Conservation (phyloP, 1,140 invertebrate species). For the Heliconius nattereri region DNA sequence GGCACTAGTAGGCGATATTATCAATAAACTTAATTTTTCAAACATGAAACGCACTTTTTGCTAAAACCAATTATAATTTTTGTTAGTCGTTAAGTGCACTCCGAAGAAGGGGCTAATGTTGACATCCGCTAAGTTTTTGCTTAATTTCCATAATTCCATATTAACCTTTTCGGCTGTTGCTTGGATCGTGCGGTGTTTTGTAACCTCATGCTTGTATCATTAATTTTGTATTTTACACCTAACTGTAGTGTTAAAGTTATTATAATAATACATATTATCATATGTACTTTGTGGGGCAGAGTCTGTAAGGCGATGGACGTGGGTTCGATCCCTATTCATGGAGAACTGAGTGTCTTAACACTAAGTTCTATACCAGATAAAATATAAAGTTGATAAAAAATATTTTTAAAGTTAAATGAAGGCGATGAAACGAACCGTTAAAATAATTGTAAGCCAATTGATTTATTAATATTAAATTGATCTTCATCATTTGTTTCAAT, state of each 20-base stretch:
- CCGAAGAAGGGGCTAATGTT: background rate
- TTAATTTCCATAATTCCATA: constrained; percentile 12
- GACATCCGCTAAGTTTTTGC: constrained; percentile 10
- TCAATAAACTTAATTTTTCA: background rate
- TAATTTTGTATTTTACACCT: background rate
- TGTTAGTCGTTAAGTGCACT: background rate
- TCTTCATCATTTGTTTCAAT: background rate
- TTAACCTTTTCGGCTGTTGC: constrained; percentile 7
- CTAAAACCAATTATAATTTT: background rate
- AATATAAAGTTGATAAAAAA: no score
- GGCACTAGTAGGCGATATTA: no score
- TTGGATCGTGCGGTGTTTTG: background rate
- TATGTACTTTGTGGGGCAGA: no score
- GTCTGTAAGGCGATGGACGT: no score
- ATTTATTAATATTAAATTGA: constrained; percentile 9
- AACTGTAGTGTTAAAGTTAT: background rate
- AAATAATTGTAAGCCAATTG: background rate
- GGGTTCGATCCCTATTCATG: no score
- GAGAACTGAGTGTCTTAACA: no score
- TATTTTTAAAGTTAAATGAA: background rate
- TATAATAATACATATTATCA: no score
- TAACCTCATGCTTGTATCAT: background rate
- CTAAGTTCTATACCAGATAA: no score
- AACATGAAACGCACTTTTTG: background rate
- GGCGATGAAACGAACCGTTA: background rate